Base-by-base conservation (phyloP, 2,888 invertebrate genomes). In the Tryphoninae sp. region DNA sequence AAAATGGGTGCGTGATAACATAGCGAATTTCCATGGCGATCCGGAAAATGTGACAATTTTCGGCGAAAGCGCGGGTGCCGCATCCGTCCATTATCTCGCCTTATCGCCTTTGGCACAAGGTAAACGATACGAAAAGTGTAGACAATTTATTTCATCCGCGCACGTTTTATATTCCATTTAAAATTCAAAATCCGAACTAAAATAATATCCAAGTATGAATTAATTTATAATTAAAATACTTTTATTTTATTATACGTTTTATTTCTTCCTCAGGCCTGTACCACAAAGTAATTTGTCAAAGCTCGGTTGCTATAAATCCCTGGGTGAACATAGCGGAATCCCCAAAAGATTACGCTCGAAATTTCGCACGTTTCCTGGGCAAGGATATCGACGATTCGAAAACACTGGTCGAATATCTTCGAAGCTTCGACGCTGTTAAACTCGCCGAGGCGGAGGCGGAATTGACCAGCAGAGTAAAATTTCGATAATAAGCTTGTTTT, bases 251-350 rank as follows among this genome's bases (percentile, higher is more conserved):
- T 19, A 13, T 45, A 0, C 19, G 19, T 19, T 19, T 19, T 19
- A 13, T 45, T 11, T 45, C 22, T 55, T 67, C 82, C 81, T 11
- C 62, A 91, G 91, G 90, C 58, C 84, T 91, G 45, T 91, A 89
- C 68, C 90, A 91, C 71, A 91, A 90, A 77, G 90, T 86, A 0
- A 90, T 91, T 55, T 6, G 76, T 0, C 90, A 91, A 74, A 91
- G 91, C 62, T 91, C 90, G 2, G 84, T 83, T 0, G 80, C 69
- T 0, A 1, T 80, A 0, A 89, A 88, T 84, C 85, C 87, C 0
- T 90, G 89, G 89, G 85, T 87, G 8, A 51, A 11, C 8, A 40
- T 74, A 8, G 49, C 59, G 0, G n/a, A 65, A 4, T 75, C 87
- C 33, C 83, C 88, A 1, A 82, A 49, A n/a, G 49, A 59, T 8